Evolutionary conservation across 64 coral and sea anemone species (phyloP).

Genomic region (Hydrozoanthus tunicans): DNA sequence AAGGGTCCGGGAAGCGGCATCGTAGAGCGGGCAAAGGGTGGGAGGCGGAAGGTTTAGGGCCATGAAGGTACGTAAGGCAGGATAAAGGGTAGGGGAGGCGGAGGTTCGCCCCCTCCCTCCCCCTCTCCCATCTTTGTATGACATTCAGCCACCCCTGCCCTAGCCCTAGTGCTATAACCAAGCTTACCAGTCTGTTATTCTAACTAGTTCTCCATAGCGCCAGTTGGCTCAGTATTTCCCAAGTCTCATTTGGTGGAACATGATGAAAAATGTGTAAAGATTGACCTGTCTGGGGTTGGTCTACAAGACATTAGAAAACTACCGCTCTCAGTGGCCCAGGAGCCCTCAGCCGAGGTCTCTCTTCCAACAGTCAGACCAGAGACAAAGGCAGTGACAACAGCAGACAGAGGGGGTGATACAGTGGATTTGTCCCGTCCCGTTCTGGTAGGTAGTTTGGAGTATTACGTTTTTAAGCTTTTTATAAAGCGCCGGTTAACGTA

Average conservation of each 20-base stretch:
- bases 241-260: neutral
- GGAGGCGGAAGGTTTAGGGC: too few relatives aligned
- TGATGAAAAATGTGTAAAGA: conserved; percentile 16
- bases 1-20: too few relatives aligned
- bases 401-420: neutral
- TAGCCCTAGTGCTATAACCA: neutral
- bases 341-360: neutral
- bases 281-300: conserved; percentile 19
- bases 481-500: too few relatives aligned
- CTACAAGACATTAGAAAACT: conserved; percentile 33
- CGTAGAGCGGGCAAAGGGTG: too few relatives aligned
- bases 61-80: too few relatives aligned
- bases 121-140: neutral
- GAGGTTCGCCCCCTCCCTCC: neutral
- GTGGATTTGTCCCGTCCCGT: conserved; percentile 8
- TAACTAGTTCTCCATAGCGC: conserved; percentile 20
- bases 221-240: conserved; percentile 28
- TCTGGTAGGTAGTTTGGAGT: neutral
- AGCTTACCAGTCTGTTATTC: neutral
- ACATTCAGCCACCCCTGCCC: neutral
- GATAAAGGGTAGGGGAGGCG: too few relatives aligned
- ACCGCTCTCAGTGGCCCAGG: neutral
- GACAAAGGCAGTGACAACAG: neutral
- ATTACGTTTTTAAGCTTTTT: too few relatives aligned
- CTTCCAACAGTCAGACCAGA: conserved; percentile 29